Evolutionary conservation across 2,113 vertebrate species (phyloP).

Genomic region (Oryzias woworae): DNA sequence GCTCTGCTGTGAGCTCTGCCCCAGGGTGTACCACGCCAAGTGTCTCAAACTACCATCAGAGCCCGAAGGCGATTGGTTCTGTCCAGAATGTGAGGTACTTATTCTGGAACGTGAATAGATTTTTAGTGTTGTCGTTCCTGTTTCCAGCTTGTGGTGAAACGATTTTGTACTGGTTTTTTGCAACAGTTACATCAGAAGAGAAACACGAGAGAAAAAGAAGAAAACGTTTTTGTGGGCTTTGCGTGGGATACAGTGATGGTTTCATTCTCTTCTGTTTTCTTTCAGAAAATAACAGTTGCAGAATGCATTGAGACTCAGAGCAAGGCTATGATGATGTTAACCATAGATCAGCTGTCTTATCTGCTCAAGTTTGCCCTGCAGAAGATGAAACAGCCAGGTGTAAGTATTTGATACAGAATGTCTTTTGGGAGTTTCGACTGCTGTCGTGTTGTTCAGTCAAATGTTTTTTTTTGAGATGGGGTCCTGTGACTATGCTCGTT

Average conservation of each 20-base stretch:
- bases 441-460: neutral
- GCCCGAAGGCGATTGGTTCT: constrained; percentile 99
- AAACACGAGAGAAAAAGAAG: neutral
- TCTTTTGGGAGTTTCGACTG: neutral
- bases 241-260: constrained; percentile 7
- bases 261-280: constrained; percentile 54
- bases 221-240: neutral
- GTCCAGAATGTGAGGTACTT: constrained; percentile 98
- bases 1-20: constrained; percentile 99
- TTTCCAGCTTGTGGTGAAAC: constrained; percentile 3
- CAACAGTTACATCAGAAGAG: neutral
- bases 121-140: constrained; percentile 1
- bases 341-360: constrained; percentile 94
- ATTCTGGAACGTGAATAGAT: constrained; percentile 79
- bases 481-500: no score
- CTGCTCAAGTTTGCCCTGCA: constrained; percentile 99
- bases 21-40: constrained; percentile 99
- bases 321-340: constrained; percentile 99
- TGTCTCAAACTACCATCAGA: constrained; percentile 99
- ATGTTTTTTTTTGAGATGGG: constrained; percentile 2
- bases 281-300: constrained; percentile 97
- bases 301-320: constrained; percentile 99
- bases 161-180: neutral
- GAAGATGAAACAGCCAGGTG: constrained; percentile 99
- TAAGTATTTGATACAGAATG: constrained; percentile 76